Evolutionary conservation across 1,140 invertebrate genomes (phyloP), one percentile per base, ranked within the genome.

Genomic region (Phortica variegata): DNA sequence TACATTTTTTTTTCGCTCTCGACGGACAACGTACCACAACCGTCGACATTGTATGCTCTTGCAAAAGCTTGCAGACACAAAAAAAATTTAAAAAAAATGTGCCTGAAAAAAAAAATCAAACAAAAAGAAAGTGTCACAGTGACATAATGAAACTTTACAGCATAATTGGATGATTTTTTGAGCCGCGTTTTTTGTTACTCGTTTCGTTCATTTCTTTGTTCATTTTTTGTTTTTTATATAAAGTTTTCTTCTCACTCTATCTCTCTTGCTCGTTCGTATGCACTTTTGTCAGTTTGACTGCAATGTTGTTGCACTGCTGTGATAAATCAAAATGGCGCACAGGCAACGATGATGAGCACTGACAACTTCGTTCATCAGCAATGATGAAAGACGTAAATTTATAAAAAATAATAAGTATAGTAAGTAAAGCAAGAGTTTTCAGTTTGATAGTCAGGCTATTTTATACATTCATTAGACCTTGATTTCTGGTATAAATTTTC

Each of bases 101-200:
- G n/a, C n/a, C n/a, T n/a, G 31, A 44, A 2, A 41, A 18, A 17
- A 19, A 36, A 39, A 38, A 47, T 49, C 16, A 21, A 36, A 26
- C 5, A 26, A 26, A 26, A 26, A 26, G 10, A 26, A 26, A 26
- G 5, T 26, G 23, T 29, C 32, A 15, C 10, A 38, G 17, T 58
- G 54, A 63, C 54, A 69, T 63, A 68, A 63, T 69, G 60, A 63
- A 68, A 58, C 54, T 62, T 63, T 69, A 58, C 65, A 53, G 60
- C 43, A 63, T 68, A 68, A 68, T 68, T 68, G 65, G 63, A 68
- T 54, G 60, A 49, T 52, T 66, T 56, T 26, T 5, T 26, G 5
- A 26, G 23, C 23, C 23, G 5, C 10, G 5, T 26, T 26, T n/a
- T n/a, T n/a, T n/a, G n/a, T n/a, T n/a, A n/a, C n/a, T n/a, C 32